A percentile compares a stretch with the other conserved stretches of the same genome.
phyloP scores from a whole-genome alignment of 2,888 invertebrate genomes.

The Scrobipalpa atriplicella region DNA sequence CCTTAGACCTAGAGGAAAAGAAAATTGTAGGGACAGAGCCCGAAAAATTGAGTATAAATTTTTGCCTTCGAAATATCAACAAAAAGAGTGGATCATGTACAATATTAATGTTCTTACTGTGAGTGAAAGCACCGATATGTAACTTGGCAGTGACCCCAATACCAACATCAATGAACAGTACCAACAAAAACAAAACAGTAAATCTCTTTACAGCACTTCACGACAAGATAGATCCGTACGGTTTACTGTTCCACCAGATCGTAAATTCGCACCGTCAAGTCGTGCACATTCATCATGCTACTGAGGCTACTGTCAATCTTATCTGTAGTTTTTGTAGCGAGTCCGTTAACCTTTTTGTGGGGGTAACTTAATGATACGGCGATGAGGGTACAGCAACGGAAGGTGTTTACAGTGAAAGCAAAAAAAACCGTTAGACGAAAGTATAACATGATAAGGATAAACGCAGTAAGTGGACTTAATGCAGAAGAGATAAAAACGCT shows the following conservation, averaged over 20 bases:
- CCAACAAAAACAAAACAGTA: not conserved
- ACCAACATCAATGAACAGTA: no score
- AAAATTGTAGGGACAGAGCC: no score
- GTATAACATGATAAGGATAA: not conserved
- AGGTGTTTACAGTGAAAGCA: constrained; percentile 4
- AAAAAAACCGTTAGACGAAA: not conserved
- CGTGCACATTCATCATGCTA: constrained; percentile 62
- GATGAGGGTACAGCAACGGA: not conserved
- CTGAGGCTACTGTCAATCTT: constrained; percentile 68
- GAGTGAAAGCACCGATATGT: no score
- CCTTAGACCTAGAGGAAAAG: no score
- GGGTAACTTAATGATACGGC: constrained; percentile 24
- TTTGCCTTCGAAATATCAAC: no score
- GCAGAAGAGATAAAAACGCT: not conserved
- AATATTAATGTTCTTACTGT: no score
- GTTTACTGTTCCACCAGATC: constrained; percentile 48
- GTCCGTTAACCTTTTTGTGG: constrained; percentile 68
- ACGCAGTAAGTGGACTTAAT: not conserved
- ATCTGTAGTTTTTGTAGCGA: constrained; percentile 68
- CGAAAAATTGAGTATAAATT: no score
- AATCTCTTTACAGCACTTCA: constrained; percentile 15
- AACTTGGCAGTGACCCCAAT: no score
- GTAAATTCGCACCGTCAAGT: constrained; percentile 59
- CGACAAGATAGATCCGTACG: constrained; percentile 36
- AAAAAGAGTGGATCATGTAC: no score